Evolutionary conservation across 53 echinoderm and acorn worm species (phyloP).

Genomic region (Apostichopus leukothele): DNA sequence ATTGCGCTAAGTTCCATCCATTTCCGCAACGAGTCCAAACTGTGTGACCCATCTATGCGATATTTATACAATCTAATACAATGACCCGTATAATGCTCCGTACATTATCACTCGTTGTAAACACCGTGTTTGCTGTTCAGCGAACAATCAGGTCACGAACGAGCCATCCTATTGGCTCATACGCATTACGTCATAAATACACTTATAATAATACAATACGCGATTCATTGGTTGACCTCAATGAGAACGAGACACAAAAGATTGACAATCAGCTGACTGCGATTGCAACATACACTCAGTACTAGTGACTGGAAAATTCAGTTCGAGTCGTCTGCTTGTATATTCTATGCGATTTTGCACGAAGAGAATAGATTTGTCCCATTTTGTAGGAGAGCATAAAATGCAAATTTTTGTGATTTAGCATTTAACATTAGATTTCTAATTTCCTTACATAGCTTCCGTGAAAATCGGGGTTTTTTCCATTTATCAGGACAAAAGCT

Average conservation of each 20-base stretch:
- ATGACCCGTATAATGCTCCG: background rate
- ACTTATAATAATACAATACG: constrained; percentile 44
- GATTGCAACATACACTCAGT: constrained; percentile 30
- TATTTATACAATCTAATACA: too few relatives aligned
- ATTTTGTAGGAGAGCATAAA: background rate
- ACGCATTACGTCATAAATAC: background rate
- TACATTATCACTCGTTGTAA: background rate
- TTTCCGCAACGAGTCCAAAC: too few relatives aligned
- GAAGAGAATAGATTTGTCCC: background rate
- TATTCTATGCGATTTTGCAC: background rate
- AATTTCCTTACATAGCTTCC: too few relatives aligned
- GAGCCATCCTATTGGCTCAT: background rate
- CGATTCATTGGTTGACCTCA: constrained; percentile 19
- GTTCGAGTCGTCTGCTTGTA: background rate
- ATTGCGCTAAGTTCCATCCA: too few relatives aligned
- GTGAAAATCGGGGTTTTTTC: too few relatives aligned
- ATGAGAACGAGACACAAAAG: background rate
- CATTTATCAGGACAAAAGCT: background rate
- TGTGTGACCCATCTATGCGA: too few relatives aligned
- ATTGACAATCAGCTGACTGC: constrained; percentile 33
- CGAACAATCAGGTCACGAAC: constrained; percentile 28
- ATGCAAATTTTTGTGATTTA: background rate
- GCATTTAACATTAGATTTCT: too few relatives aligned
- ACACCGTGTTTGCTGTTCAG: background rate
- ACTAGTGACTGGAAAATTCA: background rate